Evolutionary conservation across 2,113 vertebrate species (phyloP), one percentile per base, ranked within the genome.

Genomic region (Macaca mulatta): DNA sequence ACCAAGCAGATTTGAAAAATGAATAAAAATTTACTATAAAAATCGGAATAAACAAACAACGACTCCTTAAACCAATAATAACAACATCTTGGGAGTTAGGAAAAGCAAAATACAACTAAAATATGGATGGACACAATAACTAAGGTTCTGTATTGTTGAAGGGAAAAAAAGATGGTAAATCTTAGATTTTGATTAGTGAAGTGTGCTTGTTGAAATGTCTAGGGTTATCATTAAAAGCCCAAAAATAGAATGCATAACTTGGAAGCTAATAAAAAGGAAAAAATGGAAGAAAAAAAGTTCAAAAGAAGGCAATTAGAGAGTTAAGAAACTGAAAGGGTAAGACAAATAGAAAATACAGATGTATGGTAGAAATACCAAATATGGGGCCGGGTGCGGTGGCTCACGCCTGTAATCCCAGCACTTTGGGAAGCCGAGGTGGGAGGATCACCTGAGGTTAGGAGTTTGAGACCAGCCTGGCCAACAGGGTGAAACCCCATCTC

Each of bases 31-130:
- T 75, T 81, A 52, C 35, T 27, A 30, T 83, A 78, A 90, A 64
- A 97, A 83, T 72, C 55, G n/a, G 25, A 95, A 69, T 12, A 61
- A 87, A 89, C 23, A 61, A 87, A 89, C 23, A 89, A 11, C 17
- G 43, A 72, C 32, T 67, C 11, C 48, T 55, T 45, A 74, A 89
- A 48, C 35, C 40, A 52, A 27, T 48, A 48, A 30, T 67, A 89
- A 72, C 5, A 86, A 55, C 35, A 25, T n/a, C 38, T 75, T 72
- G 4, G n/a, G 27, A 92, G 23, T 80, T 95, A 85, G 52, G 48
- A 79, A 96, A 69, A 75, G n/a, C 30, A 89, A 96, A 88, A 84
- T 22, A n/a, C 13, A 55, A 35, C 67, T 84, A 22, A 89, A 85
- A 35, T 67, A 35, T 22, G 14, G 13, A 43, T 74, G 48, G 50